Evolutionary conservation across 2,888 invertebrate species (phyloP).

Genomic region (Dorcus parallelipipedus): DNA sequence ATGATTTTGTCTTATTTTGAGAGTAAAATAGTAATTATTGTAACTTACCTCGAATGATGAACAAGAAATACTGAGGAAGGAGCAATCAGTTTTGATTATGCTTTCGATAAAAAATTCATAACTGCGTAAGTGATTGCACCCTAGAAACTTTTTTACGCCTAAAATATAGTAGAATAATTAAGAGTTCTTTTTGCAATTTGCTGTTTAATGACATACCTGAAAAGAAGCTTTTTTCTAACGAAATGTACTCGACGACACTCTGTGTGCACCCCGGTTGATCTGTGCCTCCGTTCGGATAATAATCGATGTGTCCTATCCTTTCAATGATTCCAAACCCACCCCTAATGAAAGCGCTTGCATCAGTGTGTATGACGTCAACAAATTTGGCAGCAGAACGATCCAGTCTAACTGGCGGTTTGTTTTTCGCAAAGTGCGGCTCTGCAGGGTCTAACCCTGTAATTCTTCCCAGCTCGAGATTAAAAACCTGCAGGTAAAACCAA

Average conservation of each 20-base stretch:
- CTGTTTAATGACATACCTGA: conserved; percentile 46
- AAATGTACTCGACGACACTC: conserved; percentile 61
- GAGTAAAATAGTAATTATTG: not conserved
- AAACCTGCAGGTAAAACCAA: conserved; percentile 51
- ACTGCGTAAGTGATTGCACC: conserved; percentile 86
- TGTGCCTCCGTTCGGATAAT: conserved; percentile 86
- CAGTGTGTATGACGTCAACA: conserved; percentile 89
- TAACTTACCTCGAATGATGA: conserved; percentile 66
- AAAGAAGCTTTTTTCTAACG: conserved; percentile 61
- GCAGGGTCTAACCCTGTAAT: conserved; percentile 91
- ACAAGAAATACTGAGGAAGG: conserved; percentile 76
- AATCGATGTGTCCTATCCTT: conserved; percentile 84
- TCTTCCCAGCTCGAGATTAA: conserved; percentile 67
- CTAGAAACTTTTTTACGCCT: conserved; percentile 67
- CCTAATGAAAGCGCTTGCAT: conserved; percentile 73
- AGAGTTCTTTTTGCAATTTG: not conserved
- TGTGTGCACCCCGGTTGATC: conserved; percentile 69
- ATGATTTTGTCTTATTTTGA: conserved; percentile 3
- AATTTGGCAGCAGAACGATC: conserved; percentile 84
- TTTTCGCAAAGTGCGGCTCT: conserved; percentile 84
- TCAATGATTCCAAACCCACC: conserved; percentile 79
- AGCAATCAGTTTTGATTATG: conserved; percentile 67
- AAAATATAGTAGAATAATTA: conserved; percentile 20
- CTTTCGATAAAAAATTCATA: conserved; percentile 82
- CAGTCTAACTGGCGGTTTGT: conserved; percentile 74